Conservation (phyloP, 92 coral and sea anemone species). For the Paramuricea clavata region DNA sequence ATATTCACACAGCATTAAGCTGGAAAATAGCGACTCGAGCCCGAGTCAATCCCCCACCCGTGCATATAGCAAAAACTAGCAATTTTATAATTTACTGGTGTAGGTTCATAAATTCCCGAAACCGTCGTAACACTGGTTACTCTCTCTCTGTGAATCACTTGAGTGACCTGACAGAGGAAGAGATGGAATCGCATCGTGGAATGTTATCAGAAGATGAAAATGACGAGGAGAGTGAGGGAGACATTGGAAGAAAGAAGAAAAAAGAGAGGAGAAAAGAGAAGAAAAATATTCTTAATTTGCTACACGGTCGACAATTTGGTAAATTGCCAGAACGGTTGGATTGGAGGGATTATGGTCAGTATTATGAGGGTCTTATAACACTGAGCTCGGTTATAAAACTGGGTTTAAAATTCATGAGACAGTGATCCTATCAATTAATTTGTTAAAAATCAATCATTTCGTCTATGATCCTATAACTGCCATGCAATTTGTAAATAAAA, state of each 20-base stretch:
- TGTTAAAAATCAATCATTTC: no score
- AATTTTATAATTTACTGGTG: no score
- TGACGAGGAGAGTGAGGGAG: not conserved
- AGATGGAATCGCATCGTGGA: conserved; percentile 79
- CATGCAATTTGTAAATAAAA: no score
- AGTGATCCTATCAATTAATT: not conserved
- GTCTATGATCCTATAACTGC: no score
- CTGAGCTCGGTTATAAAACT: not conserved
- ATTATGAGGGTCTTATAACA: not conserved
- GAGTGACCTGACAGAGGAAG: conserved; percentile 85
- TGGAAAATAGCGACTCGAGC: no score
- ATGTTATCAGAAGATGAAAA: conserved; percentile 68
- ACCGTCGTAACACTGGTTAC: conserved; percentile 84
- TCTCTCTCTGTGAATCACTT: conserved; percentile 80
- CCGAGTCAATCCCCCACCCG: no score
- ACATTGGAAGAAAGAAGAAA: conserved; percentile 7
- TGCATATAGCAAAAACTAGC: no score
- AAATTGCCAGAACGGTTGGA: conserved; percentile 75
- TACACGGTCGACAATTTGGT: conserved; percentile 13
- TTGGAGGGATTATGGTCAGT: conserved; percentile 97
- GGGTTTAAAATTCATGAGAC: no score
- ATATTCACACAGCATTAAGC: no score
- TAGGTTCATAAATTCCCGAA: conserved; percentile 90
- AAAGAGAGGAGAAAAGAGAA: conserved; percentile 38
- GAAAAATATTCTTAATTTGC: conserved; percentile 62